Conservation (phyloP, 2,113 vertebrate species). For the Cottus gobio region DNA sequence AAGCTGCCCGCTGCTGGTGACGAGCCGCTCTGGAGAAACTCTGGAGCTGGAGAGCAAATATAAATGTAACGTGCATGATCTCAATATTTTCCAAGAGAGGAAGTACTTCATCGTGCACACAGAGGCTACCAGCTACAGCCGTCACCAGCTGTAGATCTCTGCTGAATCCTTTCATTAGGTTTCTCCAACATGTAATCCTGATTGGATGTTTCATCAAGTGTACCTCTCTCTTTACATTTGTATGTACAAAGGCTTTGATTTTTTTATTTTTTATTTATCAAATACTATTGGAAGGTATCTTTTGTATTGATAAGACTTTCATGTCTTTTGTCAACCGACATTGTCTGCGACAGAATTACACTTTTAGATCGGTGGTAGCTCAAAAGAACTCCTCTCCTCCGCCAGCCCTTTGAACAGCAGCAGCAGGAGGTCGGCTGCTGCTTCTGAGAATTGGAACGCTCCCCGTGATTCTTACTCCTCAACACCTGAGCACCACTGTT, state of each 20-base stretch:
- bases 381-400: slow-evolving; percentile 31
- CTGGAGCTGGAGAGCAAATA: not conserved
- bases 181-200: no score
- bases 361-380: not conserved
- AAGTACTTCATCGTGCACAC: not conserved
- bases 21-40: not conserved
- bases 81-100: not conserved
- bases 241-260: no score
- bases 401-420: not conserved
- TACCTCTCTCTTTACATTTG: no score
- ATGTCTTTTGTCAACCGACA: not conserved
- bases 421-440: not conserved
- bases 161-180: no score
- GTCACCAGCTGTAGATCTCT: not conserved
- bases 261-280: no score
- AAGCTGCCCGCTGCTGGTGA: not conserved
- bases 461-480: not conserved
- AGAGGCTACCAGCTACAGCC: not conserved
- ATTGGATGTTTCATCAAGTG: not conserved
- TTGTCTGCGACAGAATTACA: not conserved
- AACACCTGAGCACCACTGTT: not conserved
- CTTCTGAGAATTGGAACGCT: slow-evolving; percentile 23
- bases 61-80: not conserved
- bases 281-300: no score
- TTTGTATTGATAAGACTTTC: not conserved